A percentile compares a stretch with the other conserved stretches of the same genome.
phyloP scores from a whole-genome alignment of 2,797 vertebrate species.

The Gallirallus australis region DNA sequence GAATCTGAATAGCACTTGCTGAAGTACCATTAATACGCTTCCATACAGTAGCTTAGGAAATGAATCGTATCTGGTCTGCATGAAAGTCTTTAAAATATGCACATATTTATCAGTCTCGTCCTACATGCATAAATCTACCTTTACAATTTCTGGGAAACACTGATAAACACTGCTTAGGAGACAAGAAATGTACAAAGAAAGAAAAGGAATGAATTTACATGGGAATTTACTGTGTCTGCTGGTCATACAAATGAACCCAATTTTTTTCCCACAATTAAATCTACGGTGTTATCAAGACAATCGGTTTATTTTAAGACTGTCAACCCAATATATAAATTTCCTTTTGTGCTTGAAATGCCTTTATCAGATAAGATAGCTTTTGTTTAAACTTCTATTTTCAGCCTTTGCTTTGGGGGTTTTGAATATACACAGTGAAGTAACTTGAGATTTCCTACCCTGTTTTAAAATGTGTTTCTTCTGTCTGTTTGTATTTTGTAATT shows the following conservation, averaged over 20 bases:
- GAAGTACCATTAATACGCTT: not conserved
- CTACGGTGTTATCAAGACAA: constrained; percentile 73
- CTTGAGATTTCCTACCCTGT: constrained; percentile 79
- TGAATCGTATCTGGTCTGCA: not conserved
- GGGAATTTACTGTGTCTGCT: constrained; percentile 73
- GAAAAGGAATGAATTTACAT: constrained; percentile 69
- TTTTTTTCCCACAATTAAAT: constrained; percentile 82
- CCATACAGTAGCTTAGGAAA: constrained; percentile 29
- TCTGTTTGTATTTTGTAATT: constrained; percentile 85
- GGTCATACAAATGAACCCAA: constrained; percentile 74
- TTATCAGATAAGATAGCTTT: constrained; percentile 83
- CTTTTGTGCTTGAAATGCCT: constrained; percentile 78
- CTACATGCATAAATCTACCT: constrained; percentile 58
- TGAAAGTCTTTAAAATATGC: constrained; percentile 51
- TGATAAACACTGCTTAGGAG: constrained; percentile 52
- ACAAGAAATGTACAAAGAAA: constrained; percentile 55
- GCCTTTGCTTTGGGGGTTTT: constrained; percentile 78
- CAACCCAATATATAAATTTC: constrained; percentile 79
- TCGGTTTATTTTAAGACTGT: constrained; percentile 80
- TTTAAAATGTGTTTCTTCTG: constrained; percentile 82
- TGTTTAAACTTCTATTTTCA: constrained; percentile 84
- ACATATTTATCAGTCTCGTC: constrained; percentile 49
- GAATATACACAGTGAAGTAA: constrained; percentile 77
- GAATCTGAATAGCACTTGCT: not conserved
- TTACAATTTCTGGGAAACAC: constrained; percentile 52